These are phyloP conservation scores for Leptocoma aspasia DNA, from an alignment of 2,113 vertebrate species.

Conservation along the genomic window DNA sequence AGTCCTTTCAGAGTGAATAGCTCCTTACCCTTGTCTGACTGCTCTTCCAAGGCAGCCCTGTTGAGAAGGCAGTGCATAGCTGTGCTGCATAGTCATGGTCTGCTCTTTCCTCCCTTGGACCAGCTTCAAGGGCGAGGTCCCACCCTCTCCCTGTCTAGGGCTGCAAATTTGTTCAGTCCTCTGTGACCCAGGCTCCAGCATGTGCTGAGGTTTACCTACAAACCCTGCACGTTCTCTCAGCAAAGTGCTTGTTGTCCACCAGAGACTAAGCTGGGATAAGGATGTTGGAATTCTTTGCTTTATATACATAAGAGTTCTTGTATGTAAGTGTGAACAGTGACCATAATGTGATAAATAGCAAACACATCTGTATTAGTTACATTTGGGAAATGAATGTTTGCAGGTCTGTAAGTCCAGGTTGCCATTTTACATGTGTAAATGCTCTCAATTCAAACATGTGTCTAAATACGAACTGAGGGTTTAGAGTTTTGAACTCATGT, in stretches of 20 bases:
- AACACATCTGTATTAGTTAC: neutral
- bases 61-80: neutral
- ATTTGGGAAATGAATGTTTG: neutral
- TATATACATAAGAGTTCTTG: neutral
- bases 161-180: neutral
- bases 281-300: neutral
- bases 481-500: neutral
- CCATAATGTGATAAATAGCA: neutral
- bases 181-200: neutral
- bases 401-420: neutral
- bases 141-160: neutral
- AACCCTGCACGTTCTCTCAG: neutral
- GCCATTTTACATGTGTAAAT: accelerated
- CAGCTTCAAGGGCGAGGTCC: neutral
- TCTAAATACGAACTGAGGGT: neutral
- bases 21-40: accelerated
- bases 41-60: neutral
- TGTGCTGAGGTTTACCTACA: accelerated
- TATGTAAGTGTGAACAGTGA: neutral
- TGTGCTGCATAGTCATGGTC: neutral
- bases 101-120: neutral
- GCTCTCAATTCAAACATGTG: neutral
- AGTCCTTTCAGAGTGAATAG: neutral
- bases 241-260: neutral
- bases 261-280: neutral